Conservation (phyloP, 2,113 vertebrate species). For the Bathybates hornii region DNA sequence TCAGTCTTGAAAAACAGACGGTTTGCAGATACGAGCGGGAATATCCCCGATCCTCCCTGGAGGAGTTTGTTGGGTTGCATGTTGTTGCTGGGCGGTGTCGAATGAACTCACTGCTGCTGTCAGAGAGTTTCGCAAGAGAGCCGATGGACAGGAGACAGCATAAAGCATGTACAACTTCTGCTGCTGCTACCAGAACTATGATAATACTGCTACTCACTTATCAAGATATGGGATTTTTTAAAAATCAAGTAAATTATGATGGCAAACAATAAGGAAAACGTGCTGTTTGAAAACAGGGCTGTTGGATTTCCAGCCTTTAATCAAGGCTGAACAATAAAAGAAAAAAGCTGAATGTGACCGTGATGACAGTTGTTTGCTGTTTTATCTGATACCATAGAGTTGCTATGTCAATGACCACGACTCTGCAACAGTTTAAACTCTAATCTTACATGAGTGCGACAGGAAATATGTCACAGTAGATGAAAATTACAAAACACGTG, state of each 20-base stretch:
- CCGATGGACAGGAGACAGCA: not conserved
- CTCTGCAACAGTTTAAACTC: not conserved
- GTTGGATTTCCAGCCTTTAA: not conserved
- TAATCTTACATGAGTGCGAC: not conserved
- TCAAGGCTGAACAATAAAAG: not conserved
- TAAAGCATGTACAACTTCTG: not conserved
- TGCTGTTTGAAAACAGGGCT: not conserved
- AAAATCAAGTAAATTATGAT: not conserved
- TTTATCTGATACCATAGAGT: not conserved
- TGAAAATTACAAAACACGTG: not conserved
- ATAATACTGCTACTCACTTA: not conserved
- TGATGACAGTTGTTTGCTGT: not conserved
- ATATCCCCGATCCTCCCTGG: not conserved
- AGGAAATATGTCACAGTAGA: not conserved
- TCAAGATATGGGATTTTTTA: rapidly evolving
- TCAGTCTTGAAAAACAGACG: not conserved
- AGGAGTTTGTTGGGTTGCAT: constrained; percentile 26
- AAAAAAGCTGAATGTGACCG: not conserved
- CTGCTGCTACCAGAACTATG: not conserved
- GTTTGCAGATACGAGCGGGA: not conserved
- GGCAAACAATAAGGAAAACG: not conserved
- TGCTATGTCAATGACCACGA: not conserved
- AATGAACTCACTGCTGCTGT: not conserved
- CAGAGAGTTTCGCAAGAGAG: constrained; percentile 21
- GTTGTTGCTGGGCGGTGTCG: constrained; percentile 48